A percentile compares a stretch with the other conserved stretches of the same genome.
These are phyloP conservation scores for Caenorhabditis plicata DNA, from an alignment of 2,888 invertebrate species.

Conservation along the genomic window DNA sequence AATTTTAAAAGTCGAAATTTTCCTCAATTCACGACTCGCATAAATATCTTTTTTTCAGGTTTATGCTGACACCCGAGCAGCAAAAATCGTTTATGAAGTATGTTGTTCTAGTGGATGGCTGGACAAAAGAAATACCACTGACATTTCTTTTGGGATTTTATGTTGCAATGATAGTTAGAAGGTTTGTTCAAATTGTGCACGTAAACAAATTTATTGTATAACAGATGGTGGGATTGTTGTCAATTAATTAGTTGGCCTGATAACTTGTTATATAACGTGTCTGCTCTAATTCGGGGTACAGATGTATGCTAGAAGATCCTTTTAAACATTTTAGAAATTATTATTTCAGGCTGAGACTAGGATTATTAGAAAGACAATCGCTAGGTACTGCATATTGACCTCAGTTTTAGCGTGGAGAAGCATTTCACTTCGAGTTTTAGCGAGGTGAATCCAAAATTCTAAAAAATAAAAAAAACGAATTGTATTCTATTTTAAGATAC, in stretches of 20 bases:
- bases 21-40: no score
- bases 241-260: slow-evolving; percentile 59
- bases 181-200: slow-evolving; percentile 16
- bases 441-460: slow-evolving; percentile 16
- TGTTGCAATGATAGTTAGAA: slow-evolving; percentile 55
- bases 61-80: slow-evolving; percentile 45
- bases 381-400: slow-evolving; percentile 67
- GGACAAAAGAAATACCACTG: slow-evolving; percentile 54
- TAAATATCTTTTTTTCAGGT: slow-evolving; percentile 35
- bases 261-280: slow-evolving; percentile 52
- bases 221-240: slow-evolving; percentile 61
- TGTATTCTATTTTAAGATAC: slow-evolving; percentile 68
- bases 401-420: slow-evolving; percentile 67
- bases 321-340: not conserved
- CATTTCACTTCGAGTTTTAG: slow-evolving; percentile 62
- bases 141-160: slow-evolving; percentile 57
- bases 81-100: slow-evolving; percentile 44
- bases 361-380: slow-evolving; percentile 67
- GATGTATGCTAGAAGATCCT: no score
- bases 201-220: no score
- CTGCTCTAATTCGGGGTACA: slow-evolving; percentile 50
- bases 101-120: slow-evolving; percentile 47
- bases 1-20: no score
- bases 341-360: slow-evolving; percentile 56
- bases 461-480: not conserved